Base-by-base conservation (phyloP, 2,113 vertebrate species). In the Platysternon megacephalum region DNA sequence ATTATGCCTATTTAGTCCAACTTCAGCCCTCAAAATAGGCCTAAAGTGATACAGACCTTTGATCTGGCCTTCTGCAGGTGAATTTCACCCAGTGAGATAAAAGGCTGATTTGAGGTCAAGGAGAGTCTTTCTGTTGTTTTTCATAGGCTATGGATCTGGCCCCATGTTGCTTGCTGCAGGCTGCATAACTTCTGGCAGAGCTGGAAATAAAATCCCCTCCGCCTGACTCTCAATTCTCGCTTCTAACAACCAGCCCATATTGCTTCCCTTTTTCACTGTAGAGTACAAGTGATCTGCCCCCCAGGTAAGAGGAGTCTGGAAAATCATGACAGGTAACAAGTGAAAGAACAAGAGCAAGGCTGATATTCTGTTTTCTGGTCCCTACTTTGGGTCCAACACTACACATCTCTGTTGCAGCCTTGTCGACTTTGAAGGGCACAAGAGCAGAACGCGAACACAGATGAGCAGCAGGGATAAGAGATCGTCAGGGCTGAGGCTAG, bases 1-100 rank as follows among this genome's bases (percentile, higher is more conserved):
- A 7, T 24, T 7, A 28, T 28, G 1, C 42, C 42, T 8, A 14
- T 46, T 46, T 78, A 44, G 24, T 26, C 16, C 35, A 72, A 39
- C 35, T 72, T 72, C 35, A 44, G 42, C 11, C 11, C 22, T 78
- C 39, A 65, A 80, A 93, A 5, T 14, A 49, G 26, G 1, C 46
- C 42, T 0, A 0, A 14, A 58, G 29, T 76, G 2, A 53, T 24
- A 11, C 1, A 26, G 79, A 29, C 6, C 16, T 24, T 87, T 91
- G 42, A 46, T 44, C 42, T 46, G 42, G 74, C 39, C 42, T 85
- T 10, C 14, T 85, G 10, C 4, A 21, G 84, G 29, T n/a, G 22
- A 53, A 0, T 53, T 93, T 83, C 21, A 78, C 46, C 68, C 48
- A 39, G 53, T n/a, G 11, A 68, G 28, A 65, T 53, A 26, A 46